Evolutionary conservation across 2,888 invertebrate genomes (phyloP), one percentile per base, ranked within the genome.

Genomic region (Sesamia inferens): DNA sequence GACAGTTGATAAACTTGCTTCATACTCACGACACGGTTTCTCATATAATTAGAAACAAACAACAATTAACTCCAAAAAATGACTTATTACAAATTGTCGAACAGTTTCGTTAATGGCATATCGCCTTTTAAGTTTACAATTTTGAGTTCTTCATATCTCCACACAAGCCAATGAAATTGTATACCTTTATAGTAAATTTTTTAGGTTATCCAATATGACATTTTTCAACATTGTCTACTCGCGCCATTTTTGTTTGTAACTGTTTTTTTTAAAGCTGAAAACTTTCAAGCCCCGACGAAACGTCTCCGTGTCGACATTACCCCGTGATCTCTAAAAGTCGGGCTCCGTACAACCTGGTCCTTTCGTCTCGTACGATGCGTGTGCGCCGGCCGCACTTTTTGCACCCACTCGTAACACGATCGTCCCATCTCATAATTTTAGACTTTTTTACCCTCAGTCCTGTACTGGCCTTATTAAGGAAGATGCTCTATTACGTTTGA

Each of bases 391-490:
- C 83, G 72, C 73, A 84, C 87, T 95, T 95, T 95, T 95, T 95
- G 93, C 82, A 58, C 62, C 54, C 69, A 71, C 89, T 87, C 94
- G 94, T 94, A 94, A 94, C 95, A 93, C 95, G 95, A 94, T 94
- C 95, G 91, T 90, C 83, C 93, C 93, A 92, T 94, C 95, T 94
- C 95, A 93, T 95, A 95, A 94, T 93, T 95, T 93, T 90, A 89
- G 86, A 89, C 89, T 93, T 95, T 95, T 95, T 93, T 92, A 79
- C 81, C 80, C 82, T 75, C 71, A 76, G 76, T 85, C 86, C 86
- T 88, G 89, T 85, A 80, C 84, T 86, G 85, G 87, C 85, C 95
- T 92, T 94, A 94, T 92, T 93, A 91, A 92, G 93, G 88, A 89
- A 87, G 87, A 88, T 90, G 87, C 88, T 87, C 88, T 89, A 92